Percentiles rank a stretch among this genome's conserved stretches.
These are phyloP conservation scores for Cranoglanis bouderius DNA, from an alignment of 2,113 vertebrate genomes.

Conservation along the genomic window DNA sequence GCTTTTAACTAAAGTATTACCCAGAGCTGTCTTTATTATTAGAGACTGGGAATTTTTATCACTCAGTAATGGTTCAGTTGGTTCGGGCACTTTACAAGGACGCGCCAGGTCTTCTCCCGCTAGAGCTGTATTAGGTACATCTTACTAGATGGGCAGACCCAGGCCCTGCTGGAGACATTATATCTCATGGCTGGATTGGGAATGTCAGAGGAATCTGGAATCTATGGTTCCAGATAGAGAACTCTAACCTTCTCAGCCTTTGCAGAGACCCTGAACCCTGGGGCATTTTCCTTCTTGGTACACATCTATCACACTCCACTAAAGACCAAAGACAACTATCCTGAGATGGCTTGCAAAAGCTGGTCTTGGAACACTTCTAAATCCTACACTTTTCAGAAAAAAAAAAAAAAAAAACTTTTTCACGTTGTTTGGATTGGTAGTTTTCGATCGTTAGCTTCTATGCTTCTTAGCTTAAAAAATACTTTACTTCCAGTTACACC, in stretches of 20 bases:
- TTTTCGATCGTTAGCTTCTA: background rate
- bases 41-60: background rate
- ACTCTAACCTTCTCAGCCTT: background rate
- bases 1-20: background rate
- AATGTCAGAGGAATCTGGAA: background rate
- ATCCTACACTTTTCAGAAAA: background rate
- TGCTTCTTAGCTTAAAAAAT: background rate
- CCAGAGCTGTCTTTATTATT: background rate
- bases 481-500: background rate
- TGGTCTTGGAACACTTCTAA: background rate
- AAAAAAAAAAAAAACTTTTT: background rate
- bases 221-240: background rate
- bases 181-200: background rate
- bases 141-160: background rate
- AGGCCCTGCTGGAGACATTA: background rate
- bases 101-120: background rate
- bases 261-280: background rate
- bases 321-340: background rate
- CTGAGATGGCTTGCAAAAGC: background rate
- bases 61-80: background rate
- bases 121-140: background rate
- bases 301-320: background rate
- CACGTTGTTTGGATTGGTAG: background rate
- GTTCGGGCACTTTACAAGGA: background rate
- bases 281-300: background rate